Evolutionary conservation across 2,888 invertebrate species (phyloP).

Genomic region (Erebia ligea): DNA sequence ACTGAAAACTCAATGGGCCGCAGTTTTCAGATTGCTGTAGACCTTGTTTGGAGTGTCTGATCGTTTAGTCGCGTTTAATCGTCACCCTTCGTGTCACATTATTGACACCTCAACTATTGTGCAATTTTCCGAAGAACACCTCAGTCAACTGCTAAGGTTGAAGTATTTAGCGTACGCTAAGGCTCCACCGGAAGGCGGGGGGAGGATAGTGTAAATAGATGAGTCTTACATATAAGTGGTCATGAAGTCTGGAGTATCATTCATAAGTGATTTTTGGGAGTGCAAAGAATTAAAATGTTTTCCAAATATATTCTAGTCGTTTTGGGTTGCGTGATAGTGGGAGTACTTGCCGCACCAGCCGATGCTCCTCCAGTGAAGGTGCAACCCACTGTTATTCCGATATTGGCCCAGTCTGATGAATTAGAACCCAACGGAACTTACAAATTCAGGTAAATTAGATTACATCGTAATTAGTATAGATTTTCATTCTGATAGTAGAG

Average conservation of each 20-base stretch:
- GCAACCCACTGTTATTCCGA: constrained; percentile 74
- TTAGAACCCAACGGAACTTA: constrained; percentile 79
- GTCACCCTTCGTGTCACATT: constrained; percentile 69
- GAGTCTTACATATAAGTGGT: constrained; percentile 78
- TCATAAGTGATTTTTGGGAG: constrained; percentile 67
- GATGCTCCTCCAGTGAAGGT: constrained; percentile 63
- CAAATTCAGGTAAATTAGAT: constrained; percentile 67
- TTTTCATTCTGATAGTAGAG: background rate
- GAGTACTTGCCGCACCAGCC: constrained; percentile 50
- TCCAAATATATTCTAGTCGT: constrained; percentile 54
- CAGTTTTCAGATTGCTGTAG: constrained; percentile 35
- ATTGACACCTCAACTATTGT: constrained; percentile 77
- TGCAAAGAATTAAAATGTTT: constrained; percentile 57
- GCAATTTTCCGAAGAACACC: constrained; percentile 79
- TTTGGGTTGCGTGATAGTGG: constrained; percentile 51
- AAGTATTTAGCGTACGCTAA: constrained; percentile 79
- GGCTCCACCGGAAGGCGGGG: constrained; percentile 75
- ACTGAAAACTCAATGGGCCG: constrained; percentile 47
- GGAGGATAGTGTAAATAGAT: constrained; percentile 80
- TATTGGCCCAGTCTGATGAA: constrained; percentile 78
- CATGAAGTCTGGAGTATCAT: constrained; percentile 73
- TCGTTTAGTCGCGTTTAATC: constrained; percentile 59
- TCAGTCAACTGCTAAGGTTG: constrained; percentile 79
- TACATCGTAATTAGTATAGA: background rate
- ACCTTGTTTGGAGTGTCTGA: constrained; percentile 53